These are phyloP conservation scores for Agelastica alni DNA, from an alignment of 2,888 invertebrate species.

Conservation along the genomic window DNA sequence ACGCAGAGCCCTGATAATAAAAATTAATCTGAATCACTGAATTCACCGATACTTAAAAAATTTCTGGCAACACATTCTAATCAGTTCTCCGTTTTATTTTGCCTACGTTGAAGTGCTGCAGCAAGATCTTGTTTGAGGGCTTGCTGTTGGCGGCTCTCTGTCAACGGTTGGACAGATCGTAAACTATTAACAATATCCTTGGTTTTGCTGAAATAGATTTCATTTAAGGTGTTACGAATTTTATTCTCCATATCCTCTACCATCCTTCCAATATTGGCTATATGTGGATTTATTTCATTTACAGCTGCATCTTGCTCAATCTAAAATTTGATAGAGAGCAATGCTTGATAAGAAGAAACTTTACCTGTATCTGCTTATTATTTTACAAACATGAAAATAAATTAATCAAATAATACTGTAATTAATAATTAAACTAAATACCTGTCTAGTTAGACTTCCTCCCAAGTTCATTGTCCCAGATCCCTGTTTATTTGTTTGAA, in stretches of 20 bases:
- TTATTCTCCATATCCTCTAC: constrained; percentile 99
- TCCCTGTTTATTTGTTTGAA: constrained; percentile 94
- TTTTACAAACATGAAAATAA: no score
- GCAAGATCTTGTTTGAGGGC: constrained; percentile 86
- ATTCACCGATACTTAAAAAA: constrained; percentile 10
- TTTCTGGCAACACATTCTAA: constrained; percentile 25
- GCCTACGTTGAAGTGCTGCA: constrained; percentile 79
- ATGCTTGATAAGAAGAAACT: no score
- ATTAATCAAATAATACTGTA: constrained; percentile 16
- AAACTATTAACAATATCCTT: constrained; percentile 97
- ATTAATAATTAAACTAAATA: no score
- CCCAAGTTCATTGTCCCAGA: constrained; percentile 99
- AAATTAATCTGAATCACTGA: constrained; percentile 12
- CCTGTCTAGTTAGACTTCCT: constrained; percentile 96
- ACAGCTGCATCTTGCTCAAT: constrained; percentile 90
- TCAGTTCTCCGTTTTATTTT: constrained; percentile 65
- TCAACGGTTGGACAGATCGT: constrained; percentile 73
- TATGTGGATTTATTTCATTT: constrained; percentile 93
- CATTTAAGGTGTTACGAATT: constrained; percentile 96
- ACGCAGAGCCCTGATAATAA: background rate
- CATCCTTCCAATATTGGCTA: constrained; percentile 98
- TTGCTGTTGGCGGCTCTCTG: constrained; percentile 82
- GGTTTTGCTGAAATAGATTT: constrained; percentile 99
- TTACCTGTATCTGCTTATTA: no score
- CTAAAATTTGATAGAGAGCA: no score